phyloP scores from a whole-genome alignment of 2,888 invertebrate genomes.

The Lithophane socia region DNA sequence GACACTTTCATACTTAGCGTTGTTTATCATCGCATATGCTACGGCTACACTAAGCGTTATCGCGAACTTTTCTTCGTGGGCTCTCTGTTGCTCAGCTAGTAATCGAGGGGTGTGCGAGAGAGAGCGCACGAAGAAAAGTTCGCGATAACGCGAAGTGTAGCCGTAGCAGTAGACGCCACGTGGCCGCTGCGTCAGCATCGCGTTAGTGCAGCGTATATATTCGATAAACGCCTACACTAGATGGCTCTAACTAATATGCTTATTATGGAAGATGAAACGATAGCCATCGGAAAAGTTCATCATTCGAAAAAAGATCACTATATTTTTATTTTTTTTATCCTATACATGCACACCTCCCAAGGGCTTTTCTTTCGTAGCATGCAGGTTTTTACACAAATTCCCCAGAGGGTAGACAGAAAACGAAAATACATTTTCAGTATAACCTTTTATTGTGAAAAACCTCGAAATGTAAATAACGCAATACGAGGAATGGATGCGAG shows the following conservation, averaged over 20 bases:
- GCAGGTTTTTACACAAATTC: constrained; percentile 35
- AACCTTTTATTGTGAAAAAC: constrained; percentile 53
- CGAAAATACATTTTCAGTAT: constrained; percentile 48
- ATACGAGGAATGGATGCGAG: constrained; percentile 37
- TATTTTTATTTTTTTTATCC: constrained; percentile 18
- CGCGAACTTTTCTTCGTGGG: too few species aligned
- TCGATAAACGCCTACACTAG: neutral
- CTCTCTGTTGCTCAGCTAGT: too few species aligned
- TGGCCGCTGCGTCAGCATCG: neutral
- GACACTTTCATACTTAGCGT: neutral
- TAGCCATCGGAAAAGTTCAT: neutral
- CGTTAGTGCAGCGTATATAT: neutral
- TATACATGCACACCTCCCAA: constrained; percentile 29
- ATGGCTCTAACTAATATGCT: neutral
- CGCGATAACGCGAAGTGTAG: too few species aligned
- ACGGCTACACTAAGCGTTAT: too few species aligned
- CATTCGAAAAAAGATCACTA: constrained; percentile 13
- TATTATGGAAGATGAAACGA: neutral
- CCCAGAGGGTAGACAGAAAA: constrained; percentile 26
- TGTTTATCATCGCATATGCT: neutral
- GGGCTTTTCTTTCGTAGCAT: constrained; percentile 19
- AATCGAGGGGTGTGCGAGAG: too few species aligned
- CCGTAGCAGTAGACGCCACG: too few species aligned
- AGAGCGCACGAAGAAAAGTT: too few species aligned
- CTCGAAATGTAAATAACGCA: constrained; percentile 57